These are phyloP conservation scores for Platichthys stellatus DNA, from an alignment of 2,113 vertebrate genomes.

Conservation along the genomic window DNA sequence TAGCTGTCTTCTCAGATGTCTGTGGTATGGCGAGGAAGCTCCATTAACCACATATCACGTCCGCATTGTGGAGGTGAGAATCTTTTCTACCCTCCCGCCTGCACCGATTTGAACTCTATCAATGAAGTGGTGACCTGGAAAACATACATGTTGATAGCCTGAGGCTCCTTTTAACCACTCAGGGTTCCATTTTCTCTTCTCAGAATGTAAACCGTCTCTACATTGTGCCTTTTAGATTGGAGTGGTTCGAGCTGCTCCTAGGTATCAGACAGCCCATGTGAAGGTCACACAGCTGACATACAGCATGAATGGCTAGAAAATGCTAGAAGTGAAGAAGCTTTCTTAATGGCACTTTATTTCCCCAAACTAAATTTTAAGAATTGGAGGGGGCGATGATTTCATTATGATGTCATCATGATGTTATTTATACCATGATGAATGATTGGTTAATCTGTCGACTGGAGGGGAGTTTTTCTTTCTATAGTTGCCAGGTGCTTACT, in stretches of 20 bases:
- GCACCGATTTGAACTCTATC: slow-evolving; percentile 69
- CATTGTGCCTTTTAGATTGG: slow-evolving; percentile 10
- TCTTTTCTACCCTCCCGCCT: slow-evolving; percentile 51
- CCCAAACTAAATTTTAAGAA: background rate
- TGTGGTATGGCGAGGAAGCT: slow-evolving; percentile 56
- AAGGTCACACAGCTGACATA: slow-evolving; percentile 27
- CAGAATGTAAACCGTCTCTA: slow-evolving; percentile 45
- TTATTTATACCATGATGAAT: background rate
- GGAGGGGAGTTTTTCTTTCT: background rate
- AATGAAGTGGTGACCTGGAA: slow-evolving; percentile 61
- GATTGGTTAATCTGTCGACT: background rate
- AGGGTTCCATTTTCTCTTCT: slow-evolving; percentile 58
- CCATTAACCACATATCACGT: slow-evolving; percentile 74
- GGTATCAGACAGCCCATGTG: slow-evolving; percentile 29
- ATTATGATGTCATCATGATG: background rate
- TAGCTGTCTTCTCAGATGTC: slow-evolving; percentile 67
- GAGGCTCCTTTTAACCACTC: slow-evolving; percentile 36
- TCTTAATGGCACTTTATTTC: background rate
- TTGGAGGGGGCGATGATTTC: background rate
- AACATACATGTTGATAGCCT: slow-evolving; percentile 58
- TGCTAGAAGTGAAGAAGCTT: background rate
- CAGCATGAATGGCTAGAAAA: slow-evolving; percentile 10
- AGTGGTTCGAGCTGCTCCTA: slow-evolving; percentile 27
- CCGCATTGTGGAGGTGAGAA: slow-evolving; percentile 67
- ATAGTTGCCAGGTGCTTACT: background rate